Percentiles rank a stretch among this genome's conserved stretches.
Conservation (phyloP, 2,113 vertebrate species). For the Thomomys bottae region DNA sequence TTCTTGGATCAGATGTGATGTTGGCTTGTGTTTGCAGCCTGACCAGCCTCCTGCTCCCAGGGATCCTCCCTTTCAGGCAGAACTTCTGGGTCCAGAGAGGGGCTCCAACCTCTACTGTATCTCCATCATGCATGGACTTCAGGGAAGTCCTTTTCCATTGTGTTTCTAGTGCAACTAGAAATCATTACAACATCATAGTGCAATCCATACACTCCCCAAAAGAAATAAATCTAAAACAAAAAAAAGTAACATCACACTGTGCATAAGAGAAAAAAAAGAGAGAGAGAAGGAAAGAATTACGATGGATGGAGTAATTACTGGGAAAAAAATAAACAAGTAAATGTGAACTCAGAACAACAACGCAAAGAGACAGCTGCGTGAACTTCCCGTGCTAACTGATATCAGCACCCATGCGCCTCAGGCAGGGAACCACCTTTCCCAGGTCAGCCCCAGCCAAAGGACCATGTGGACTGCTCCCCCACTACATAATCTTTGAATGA, state of each 20-base stretch:
- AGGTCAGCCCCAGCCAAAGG: not conserved
- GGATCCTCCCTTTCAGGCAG: not conserved
- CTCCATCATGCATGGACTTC: not conserved
- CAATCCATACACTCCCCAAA: too few species aligned
- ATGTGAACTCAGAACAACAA: not conserved
- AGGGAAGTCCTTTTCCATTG: not conserved
- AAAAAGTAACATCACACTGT: too few species aligned
- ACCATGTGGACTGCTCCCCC: not conserved
- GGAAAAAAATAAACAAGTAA: slow-evolving; percentile 29
- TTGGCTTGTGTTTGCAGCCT: not conserved
- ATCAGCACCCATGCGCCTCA: not conserved
- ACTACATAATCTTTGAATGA: not conserved
- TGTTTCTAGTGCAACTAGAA: not conserved
- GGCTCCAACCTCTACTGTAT: not conserved
- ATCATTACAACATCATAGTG: not conserved
- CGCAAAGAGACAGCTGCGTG: not conserved
- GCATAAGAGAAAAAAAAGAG: too few species aligned
- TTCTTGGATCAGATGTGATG: not conserved
- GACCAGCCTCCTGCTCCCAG: not conserved
- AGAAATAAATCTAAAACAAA: too few species aligned
- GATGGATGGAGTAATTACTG: not conserved
- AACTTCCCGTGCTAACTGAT: not conserved
- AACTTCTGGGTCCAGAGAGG: not conserved
- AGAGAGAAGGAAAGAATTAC: not conserved
- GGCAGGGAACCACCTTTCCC: not conserved